Base-by-base conservation (phyloP, 1,140 invertebrate species). In the Listronotus bonariensis region DNA sequence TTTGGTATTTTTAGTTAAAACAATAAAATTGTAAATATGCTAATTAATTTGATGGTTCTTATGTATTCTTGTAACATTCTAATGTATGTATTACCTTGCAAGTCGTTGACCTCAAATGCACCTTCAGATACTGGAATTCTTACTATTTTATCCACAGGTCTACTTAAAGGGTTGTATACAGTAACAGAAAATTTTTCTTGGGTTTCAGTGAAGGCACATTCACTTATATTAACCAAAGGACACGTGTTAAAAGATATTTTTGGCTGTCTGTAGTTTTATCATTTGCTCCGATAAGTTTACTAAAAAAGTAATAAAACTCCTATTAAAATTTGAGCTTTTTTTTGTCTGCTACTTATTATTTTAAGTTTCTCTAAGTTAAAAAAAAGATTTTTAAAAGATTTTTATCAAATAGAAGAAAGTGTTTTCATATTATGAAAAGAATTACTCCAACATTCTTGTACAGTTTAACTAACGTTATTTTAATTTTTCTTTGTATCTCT, bases 81-180 rank as follows among this genome's bases (percentile, higher is more conserved):
- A 26, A 1, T 26, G 1, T 46, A 41, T 17, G 3, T 15, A 63
- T 74, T 77, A 87, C 86, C 83, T 57, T 81, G 79, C 45, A 81
- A 82, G 79, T 89, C 88, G 14, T 78, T 79, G 5, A 95, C 86
- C 2, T 72, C 74, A 74, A 89, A 95, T 6, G 79, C 77, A n/a
- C 57, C 49, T 42, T 81, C 82, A 1, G 76, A 70, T 0, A 91
- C 88, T 0, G 94, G 94, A 10, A 97, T 26, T 12, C 89, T 82
- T 9, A 95, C 80, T 68, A 86, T 87, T 41, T 85, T 80, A 10
- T 82, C 81, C 0, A 90, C 82, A 34, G 82, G 76, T 38, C 86
- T 83, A 53, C 88, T 89, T 8, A 91, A 72, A 0, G 94, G 92
- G 79, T 98, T 98, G 75, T 93, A 93, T 3, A 94, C 71, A 0